Base-by-base conservation (phyloP, 2,113 vertebrate species). In the Gallinago media region DNA sequence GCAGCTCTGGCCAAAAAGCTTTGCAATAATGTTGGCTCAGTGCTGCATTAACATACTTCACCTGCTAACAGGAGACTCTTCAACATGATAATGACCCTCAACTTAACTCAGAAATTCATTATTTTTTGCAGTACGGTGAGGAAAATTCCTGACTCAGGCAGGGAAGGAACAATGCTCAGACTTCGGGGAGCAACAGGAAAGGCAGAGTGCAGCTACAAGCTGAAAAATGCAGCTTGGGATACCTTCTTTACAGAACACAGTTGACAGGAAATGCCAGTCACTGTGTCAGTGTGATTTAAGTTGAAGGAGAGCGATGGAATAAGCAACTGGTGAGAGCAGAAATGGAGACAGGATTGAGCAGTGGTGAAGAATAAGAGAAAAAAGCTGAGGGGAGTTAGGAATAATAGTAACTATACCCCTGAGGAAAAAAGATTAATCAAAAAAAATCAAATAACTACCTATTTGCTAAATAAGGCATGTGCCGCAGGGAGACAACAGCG, bases 381-480 rank as follows among this genome's bases (percentile, higher is more conserved):
- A 68, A 16, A 80, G 34, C 3, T 44, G 44, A 47, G 31, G 5
- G 9, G 7, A 80, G 12, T 32, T 71, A 34, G 6, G 23, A 91
- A 47, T 61, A 49, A 81, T 4, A 54, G 1, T 26, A 46, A 80
- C 6, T 13, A 7, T 50, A 86, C 22, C 0, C 0, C 17, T 27
- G 19, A 88, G 23, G 12, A 25, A 38, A 36, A 20, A 18, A 27
- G 8, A 19, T 29, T 29, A 5, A 52, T 15, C 32, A 52, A 52
- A 52, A 52, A 54, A 54, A 32, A 6, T 12, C 2, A 29, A 68
- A 10, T 67, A 72, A 31, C 7, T 55, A 54, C 13, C 14, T 72
- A 46, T n/a, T 74, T 84, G 4, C 29, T 80, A 80, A 70, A 66
- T 47, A 54, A 71, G 3, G 5, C 46, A 23, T 20, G 5, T 54